Conservation (phyloP, 2,888 invertebrate genomes). For the Hypolimnas misippus region DNA sequence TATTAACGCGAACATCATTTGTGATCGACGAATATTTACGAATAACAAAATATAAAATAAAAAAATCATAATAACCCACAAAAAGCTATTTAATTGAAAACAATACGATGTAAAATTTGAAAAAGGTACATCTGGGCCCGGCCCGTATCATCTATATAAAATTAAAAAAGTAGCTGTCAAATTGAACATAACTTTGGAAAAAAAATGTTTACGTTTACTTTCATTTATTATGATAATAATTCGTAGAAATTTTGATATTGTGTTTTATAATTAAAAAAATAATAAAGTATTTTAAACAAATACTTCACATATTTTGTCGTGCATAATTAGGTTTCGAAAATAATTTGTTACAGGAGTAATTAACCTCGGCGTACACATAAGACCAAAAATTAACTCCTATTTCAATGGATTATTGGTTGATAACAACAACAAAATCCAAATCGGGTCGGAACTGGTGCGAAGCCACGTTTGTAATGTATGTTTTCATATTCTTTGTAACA, state of each 20-base stretch:
- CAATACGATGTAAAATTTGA: too few species aligned
- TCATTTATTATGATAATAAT: constrained; percentile 17
- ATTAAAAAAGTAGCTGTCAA: constrained; percentile 35
- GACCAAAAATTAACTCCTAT: constrained; percentile 18
- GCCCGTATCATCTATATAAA: too few species aligned
- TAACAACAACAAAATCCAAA: constrained; percentile 8
- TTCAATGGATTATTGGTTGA: constrained; percentile 29
- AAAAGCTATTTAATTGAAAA: too few species aligned
- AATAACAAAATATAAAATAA: too few species aligned
- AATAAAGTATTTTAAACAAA: neutral
- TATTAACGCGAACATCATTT: too few species aligned
- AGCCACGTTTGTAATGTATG: constrained; percentile 7
- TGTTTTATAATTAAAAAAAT: neutral
- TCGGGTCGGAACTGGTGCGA: neutral
- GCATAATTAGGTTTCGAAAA: constrained; percentile 10
- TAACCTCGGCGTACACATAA: constrained; percentile 21
- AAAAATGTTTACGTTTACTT: constrained; percentile 31
- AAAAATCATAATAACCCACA: too few species aligned
- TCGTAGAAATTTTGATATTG: too few species aligned
- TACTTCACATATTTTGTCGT: neutral
- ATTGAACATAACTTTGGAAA: constrained; percentile 32
- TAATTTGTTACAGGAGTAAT: constrained; percentile 22
- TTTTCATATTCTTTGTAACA: neutral
- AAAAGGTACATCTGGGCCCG: too few species aligned
- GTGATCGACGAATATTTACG: too few species aligned